These are phyloP conservation scores for Macheiramphus alcinus DNA, from an alignment of 2,113 vertebrate species.

Conservation along the genomic window DNA sequence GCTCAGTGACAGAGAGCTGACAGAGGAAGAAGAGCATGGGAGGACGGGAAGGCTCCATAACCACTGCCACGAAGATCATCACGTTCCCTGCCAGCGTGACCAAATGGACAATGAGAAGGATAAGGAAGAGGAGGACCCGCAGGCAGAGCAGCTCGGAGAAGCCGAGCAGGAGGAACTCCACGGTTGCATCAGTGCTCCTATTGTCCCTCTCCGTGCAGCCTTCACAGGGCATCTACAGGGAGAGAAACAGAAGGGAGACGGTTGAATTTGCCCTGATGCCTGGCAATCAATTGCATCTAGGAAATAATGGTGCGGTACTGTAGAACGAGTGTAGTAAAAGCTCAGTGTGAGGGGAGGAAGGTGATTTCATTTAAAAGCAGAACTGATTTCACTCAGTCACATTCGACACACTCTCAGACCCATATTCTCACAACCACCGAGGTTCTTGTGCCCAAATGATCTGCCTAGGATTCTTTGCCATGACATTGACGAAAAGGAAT, in stretches of 20 bases:
- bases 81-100: slow-evolving; percentile 44
- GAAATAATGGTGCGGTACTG: not conserved
- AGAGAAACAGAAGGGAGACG: not conserved
- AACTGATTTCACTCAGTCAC: not conserved
- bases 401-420: not conserved
- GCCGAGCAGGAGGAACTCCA: slow-evolving; percentile 64
- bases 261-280: not conserved
- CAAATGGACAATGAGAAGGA: slow-evolving; percentile 56
- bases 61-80: slow-evolving; percentile 51
- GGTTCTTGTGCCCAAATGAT: not conserved
- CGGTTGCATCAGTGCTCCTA: not conserved
- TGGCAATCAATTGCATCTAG: not conserved
- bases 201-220: not conserved
- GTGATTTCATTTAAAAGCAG: not conserved
- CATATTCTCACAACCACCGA: not conserved
- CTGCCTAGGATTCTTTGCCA: not conserved
- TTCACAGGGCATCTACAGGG: slow-evolving; percentile 23
- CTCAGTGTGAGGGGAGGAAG: not conserved
- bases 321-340: not conserved
- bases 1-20: slow-evolving; percentile 63
- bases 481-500: not conserved
- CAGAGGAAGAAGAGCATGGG: slow-evolving; percentile 74
- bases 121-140: slow-evolving; percentile 46
- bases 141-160: slow-evolving; percentile 60
- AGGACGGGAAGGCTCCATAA: not conserved